phyloP scores from a whole-genome alignment of 2,113 vertebrate species.

The Orientallactaga bullata region DNA sequence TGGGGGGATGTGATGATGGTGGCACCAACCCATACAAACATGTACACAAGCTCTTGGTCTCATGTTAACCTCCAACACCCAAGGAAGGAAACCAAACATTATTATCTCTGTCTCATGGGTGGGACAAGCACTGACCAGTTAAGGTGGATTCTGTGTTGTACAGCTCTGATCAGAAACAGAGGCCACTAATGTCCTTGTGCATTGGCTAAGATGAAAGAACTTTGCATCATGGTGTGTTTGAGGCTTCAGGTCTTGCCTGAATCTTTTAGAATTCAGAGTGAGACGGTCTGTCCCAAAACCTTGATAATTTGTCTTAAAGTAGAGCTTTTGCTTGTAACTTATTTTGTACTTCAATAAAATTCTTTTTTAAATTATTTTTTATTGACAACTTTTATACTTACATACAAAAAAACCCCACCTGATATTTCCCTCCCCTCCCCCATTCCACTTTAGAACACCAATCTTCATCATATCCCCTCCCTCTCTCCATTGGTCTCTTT shows the following conservation, averaged over 20 bases:
- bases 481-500: no score
- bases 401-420: no score
- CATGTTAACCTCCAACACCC: background rate
- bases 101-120: background rate
- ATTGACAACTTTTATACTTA: no score
- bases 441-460: no score
- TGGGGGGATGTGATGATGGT: background rate
- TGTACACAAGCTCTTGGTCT: background rate
- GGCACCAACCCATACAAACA: no score
- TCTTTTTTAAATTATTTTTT: no score
- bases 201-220: background rate
- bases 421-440: no score
- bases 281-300: background rate
- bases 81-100: background rate
- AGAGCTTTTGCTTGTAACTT: constrained; percentile 60
- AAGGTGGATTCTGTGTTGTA: background rate
- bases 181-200: background rate
- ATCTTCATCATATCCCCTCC: no score
- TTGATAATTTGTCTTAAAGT: constrained; percentile 61
- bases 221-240: background rate
- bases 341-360: no score
- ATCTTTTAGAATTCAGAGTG: constrained; percentile 64
- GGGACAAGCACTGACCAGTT: background rate
- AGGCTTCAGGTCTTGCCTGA: background rate
- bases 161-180: background rate